Base-by-base conservation (phyloP, 2,113 vertebrate genomes). In the Nycticryphes semicollaris region DNA sequence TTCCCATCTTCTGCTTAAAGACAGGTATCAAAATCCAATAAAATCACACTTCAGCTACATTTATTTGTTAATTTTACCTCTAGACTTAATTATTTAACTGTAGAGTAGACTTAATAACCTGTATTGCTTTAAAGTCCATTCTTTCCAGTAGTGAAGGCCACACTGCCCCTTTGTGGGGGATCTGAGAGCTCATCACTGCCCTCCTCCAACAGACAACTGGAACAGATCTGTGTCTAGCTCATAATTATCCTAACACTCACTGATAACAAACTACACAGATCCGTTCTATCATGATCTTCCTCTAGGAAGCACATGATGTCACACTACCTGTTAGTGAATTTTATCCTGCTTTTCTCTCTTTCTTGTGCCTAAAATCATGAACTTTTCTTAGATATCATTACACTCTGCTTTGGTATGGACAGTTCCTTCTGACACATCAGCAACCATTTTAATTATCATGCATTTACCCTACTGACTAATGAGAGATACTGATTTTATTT, bases 151-250 rank as follows among this genome's bases (percentile, higher is more conserved):
- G 8, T 4, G 3, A 54, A 4, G 4, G 9, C 35, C 39, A 66
- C 10, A 15, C 25, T 53, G 25, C 1, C 9, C 11, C 25, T 84
- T n/a, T 14, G 28, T 22, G 20, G 6, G 13, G 2, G 10, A n/a
- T 41, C 6, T 24, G 70, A 70, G 75, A 67, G 8, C 3, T 60
- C 14, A 31, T 66, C 31, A 24, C 10, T 24, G 14, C 14, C 4
- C 11, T 63, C 7, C 14, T 63, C 25, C 57, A 72, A 25, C 19
- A 83, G 53, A 59, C 0, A 0, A 35, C 31, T 20, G 5, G 25
- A 50, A 73, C 7, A 89, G 12, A 37, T 76, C 43, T 54, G 8
- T 23, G 7, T n/a, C n/a, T 60, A 21, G 13, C 13, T 78, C 15
- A 8, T 47, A 63, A 33, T 67, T 73, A 66, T 39, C 23, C 54